These are phyloP conservation scores for Neolamprologus falcicula DNA, from an alignment of 2,113 vertebrate species.

Conservation along the genomic window DNA sequence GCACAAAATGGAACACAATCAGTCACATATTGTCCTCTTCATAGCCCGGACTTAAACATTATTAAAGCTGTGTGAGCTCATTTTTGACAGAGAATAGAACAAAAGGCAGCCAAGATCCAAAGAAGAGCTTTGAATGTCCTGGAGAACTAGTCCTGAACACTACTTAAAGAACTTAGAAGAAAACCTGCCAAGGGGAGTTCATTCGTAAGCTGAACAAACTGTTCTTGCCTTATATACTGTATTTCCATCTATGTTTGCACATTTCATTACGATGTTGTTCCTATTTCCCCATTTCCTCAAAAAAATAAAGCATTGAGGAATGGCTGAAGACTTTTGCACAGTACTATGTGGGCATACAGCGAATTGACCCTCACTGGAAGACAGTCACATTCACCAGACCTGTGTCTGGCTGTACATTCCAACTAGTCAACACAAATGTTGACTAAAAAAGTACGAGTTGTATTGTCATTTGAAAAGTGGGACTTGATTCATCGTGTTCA, in stretches of 20 bases:
- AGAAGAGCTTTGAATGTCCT: not conserved
- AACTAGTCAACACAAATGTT: not conserved
- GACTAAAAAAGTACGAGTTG: not conserved
- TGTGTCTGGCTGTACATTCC: not conserved
- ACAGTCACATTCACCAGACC: not conserved
- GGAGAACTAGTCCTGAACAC: not conserved
- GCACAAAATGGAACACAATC: not conserved
- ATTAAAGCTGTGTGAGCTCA: not conserved
- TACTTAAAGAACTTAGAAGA: not conserved
- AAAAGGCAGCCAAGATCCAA: not conserved
- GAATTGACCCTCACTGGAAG: not conserved
- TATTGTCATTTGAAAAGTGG: slow-evolving; percentile 20
- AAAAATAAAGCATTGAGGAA: not conserved
- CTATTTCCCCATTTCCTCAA: not conserved
- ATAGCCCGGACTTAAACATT: not conserved
- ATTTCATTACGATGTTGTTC: not conserved
- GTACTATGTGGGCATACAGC: not conserved
- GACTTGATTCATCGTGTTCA: not conserved
- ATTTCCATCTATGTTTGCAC: not conserved
- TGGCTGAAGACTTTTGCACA: not conserved
- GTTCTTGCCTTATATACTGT: not conserved
- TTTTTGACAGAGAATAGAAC: not conserved
- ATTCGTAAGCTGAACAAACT: not conserved
- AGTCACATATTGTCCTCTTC: not conserved
- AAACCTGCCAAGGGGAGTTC: not conserved